phyloP scores from a whole-genome alignment of 2,113 vertebrate genomes.

The Protomyctophum bolini region DNA sequence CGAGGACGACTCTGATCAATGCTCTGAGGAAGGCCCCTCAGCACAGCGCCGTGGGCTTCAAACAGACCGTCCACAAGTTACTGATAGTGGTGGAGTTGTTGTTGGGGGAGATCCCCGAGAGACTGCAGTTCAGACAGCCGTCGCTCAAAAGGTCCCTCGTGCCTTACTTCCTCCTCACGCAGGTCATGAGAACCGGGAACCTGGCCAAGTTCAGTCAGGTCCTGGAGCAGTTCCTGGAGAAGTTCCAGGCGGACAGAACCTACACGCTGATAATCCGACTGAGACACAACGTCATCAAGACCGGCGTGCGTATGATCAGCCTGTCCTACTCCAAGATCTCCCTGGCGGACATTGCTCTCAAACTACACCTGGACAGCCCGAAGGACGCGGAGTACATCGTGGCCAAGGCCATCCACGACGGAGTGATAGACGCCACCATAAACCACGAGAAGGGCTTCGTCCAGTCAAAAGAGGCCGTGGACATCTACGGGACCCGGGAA shows the following conservation, averaged over 20 bases:
- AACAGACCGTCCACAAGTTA: slow-evolving; percentile 97
- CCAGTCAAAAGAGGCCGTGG: slow-evolving; percentile 96
- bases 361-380: slow-evolving; percentile 95
- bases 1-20: slow-evolving; percentile 93
- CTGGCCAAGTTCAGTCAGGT: slow-evolving; percentile 97
- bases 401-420: slow-evolving; percentile 97
- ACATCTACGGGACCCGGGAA: slow-evolving; percentile 96
- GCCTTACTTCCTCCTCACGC: slow-evolving; percentile 98
- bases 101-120: slow-evolving; percentile 95
- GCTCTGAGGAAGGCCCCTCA: slow-evolving; percentile 95
- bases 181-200: slow-evolving; percentile 94
- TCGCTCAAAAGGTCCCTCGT: slow-evolving; percentile 95
- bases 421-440: slow-evolving; percentile 97
- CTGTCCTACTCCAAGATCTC: slow-evolving; percentile 97
- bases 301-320: slow-evolving; percentile 98
- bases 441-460: slow-evolving; percentile 98
- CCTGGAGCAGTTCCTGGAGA: slow-evolving; percentile 94
- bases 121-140: slow-evolving; percentile 96
- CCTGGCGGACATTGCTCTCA: slow-evolving; percentile 94
- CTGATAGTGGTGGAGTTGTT: slow-evolving; percentile 96
- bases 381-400: slow-evolving; percentile 98
- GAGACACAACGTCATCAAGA: slow-evolving; percentile 98
- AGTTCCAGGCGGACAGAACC: slow-evolving; percentile 95
- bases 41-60: slow-evolving; percentile 97
- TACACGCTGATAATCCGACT: slow-evolving; percentile 98